Conservation (phyloP, 2,113 vertebrate genomes). For the Chloroceryle aenea region DNA sequence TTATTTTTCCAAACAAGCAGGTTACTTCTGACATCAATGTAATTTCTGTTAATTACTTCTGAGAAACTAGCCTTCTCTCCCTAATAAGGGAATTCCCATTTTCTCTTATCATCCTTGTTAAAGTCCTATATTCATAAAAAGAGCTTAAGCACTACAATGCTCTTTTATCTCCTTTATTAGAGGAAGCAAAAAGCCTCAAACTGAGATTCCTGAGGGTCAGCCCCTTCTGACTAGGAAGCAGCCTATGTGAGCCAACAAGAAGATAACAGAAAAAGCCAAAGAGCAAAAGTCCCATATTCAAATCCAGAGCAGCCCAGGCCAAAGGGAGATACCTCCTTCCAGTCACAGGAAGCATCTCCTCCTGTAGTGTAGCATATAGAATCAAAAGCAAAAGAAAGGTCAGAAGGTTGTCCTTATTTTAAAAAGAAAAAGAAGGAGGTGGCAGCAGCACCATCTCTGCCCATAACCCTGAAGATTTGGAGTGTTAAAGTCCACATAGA, state of each 20-base stretch:
- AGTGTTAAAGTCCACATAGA: background rate
- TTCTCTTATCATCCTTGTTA: background rate
- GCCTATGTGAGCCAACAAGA: background rate
- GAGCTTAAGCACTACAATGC: background rate
- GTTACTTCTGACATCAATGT: background rate
- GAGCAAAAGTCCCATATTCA: background rate
- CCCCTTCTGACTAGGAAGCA: background rate
- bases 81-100: background rate
- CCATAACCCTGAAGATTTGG: background rate
- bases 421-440: background rate
- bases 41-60: background rate
- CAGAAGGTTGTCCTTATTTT: background rate
- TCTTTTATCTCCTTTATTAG: background rate
- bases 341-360: background rate
- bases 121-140: background rate
- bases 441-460: background rate
- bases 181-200: background rate
- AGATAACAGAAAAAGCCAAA: background rate
- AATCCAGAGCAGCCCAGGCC: background rate
- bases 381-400: background rate
- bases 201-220: background rate
- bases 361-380: background rate
- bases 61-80: background rate
- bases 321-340: background rate
- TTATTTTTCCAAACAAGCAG: slow-evolving; percentile 18